phyloP scores from a whole-genome alignment of 2,113 vertebrate genomes.

The Myotis brandtii region DNA sequence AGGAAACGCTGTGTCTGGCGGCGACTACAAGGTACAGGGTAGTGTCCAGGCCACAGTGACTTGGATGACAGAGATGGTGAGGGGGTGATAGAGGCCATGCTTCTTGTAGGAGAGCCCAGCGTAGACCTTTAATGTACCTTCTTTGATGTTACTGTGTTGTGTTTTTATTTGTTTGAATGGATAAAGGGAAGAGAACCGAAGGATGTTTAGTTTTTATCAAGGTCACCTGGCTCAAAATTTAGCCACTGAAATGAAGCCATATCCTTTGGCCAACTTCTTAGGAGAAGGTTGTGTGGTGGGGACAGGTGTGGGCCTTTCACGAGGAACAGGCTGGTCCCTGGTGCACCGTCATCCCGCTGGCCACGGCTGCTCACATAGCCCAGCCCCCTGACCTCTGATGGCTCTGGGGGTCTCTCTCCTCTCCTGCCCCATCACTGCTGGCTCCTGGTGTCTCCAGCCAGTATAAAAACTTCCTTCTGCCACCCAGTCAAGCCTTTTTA shows the following conservation, averaged over 20 bases:
- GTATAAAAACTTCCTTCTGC: too few species aligned
- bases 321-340: background rate
- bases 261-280: background rate
- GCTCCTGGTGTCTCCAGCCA: background rate
- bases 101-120: background rate
- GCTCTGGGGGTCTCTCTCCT: background rate
- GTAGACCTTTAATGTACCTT: background rate
- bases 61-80: background rate
- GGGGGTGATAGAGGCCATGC: background rate
- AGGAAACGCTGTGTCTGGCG: background rate
- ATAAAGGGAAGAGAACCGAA: background rate
- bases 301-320: background rate
- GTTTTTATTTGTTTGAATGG: background rate
- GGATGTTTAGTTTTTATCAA: background rate
- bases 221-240: background rate
- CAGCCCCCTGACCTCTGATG: too few species aligned
- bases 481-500: background rate
- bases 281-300: fast-evolving
- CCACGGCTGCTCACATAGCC: background rate
- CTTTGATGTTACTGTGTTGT: background rate
- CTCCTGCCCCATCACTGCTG: background rate
- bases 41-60: background rate
- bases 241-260: background rate
- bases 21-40: background rate
- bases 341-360: too few species aligned